These are phyloP conservation scores for Drosophila yakuba DNA, from an alignment of 1,140 invertebrate genomes.

Conservation along the genomic window DNA sequence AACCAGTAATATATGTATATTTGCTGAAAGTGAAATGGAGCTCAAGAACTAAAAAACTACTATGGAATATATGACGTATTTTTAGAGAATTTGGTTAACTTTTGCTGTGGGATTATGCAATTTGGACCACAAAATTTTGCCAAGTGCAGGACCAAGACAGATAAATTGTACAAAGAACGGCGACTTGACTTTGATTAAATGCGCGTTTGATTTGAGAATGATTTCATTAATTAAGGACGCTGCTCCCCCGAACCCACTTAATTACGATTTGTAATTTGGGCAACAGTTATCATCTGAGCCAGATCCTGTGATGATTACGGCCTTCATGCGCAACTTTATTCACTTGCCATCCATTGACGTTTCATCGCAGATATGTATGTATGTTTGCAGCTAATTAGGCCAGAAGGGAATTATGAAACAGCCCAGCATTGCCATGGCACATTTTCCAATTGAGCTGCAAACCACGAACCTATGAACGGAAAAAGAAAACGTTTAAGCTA, in stretches of 20 bases:
- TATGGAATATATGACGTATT: too few relatives aligned
- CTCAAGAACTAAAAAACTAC: too few relatives aligned
- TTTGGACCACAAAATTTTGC: neutral
- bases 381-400: slow-evolving; percentile 37
- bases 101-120: too few relatives aligned
- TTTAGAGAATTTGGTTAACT: too few relatives aligned
- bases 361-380: slow-evolving; percentile 27
- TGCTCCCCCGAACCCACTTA: neutral
- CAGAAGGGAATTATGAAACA: slow-evolving; percentile 18
- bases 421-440: slow-evolving; percentile 6
- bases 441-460: neutral
- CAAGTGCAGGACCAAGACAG: slow-evolving; percentile 20
- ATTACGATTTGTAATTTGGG: slow-evolving; percentile 32
- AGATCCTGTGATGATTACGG: slow-evolving; percentile 17
- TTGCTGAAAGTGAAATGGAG: too few relatives aligned
- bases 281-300: slow-evolving; percentile 25
- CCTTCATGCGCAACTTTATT: slow-evolving; percentile 17
- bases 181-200: slow-evolving; percentile 66
- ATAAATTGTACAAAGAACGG: slow-evolving; percentile 40
- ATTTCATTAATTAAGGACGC: slow-evolving; percentile 70
- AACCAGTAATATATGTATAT: too few relatives aligned
- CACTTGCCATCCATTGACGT: slow-evolving; percentile 23
- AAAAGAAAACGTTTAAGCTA: slow-evolving; percentile 1
- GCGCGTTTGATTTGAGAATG: slow-evolving; percentile 72
- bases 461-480: neutral